phyloP scores from a whole-genome alignment of 2,113 vertebrate genomes.

The Hemiprocne comata region DNA sequence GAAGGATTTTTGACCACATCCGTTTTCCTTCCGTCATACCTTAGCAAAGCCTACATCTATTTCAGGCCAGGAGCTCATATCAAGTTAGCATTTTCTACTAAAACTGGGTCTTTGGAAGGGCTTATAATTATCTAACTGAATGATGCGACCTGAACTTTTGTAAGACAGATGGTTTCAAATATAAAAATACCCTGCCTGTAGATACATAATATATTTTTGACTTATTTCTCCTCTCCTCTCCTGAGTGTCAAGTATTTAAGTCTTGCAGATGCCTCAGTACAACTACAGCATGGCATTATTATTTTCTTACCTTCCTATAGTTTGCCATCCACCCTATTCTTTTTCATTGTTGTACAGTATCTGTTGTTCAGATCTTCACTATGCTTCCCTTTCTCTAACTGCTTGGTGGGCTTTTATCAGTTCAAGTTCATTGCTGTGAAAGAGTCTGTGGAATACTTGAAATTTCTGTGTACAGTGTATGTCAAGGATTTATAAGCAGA shows the following conservation, averaged over 20 bases:
- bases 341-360: neutral
- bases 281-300: neutral
- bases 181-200: slow-evolving; percentile 61
- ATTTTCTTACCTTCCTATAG: neutral
- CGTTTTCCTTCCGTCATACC: neutral
- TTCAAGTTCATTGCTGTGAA: neutral
- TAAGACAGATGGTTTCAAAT: slow-evolving; percentile 65
- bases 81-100: slow-evolving; percentile 50
- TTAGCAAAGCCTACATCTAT: slow-evolving; percentile 32
- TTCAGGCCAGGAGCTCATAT: slow-evolving; percentile 32
- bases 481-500: neutral
- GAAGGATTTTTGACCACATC: neutral
- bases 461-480: neutral
- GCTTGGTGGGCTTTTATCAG: neutral
- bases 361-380: neutral
- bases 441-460: neutral
- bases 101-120: slow-evolving; percentile 61
- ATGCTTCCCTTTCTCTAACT: neutral
- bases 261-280: neutral
- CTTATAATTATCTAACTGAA: slow-evolving; percentile 67
- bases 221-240: slow-evolving; percentile 52
- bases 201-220: slow-evolving; percentile 62
- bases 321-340: neutral
- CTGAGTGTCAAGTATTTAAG: slow-evolving; percentile 47
- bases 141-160: slow-evolving; percentile 67